These are phyloP conservation scores for Psittacus erithacus DNA, from an alignment of 2,113 vertebrate species.

Conservation along the genomic window DNA sequence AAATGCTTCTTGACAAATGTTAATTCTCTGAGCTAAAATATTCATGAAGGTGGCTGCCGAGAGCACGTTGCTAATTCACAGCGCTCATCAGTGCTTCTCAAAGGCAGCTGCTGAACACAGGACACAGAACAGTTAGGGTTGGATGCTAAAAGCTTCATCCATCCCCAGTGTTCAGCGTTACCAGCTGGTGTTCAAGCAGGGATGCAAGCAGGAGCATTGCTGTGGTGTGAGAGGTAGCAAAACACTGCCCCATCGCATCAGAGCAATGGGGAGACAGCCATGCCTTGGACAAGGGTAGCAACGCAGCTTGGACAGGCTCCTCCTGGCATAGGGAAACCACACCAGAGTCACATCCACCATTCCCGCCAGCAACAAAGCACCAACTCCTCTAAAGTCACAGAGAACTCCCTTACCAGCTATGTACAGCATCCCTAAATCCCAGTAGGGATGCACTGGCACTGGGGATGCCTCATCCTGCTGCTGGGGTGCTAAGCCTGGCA, in stretches of 20 bases:
- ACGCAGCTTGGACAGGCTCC: not conserved
- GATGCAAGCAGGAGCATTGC: not conserved
- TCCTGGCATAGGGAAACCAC: not conserved
- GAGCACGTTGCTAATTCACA: not conserved
- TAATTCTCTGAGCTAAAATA: slow-evolving; percentile 39
- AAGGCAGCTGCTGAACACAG: not conserved
- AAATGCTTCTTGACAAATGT: slow-evolving; percentile 41
- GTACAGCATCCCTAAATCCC: not conserved
- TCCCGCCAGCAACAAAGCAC: not conserved
- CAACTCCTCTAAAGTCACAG: not conserved
- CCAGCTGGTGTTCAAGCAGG: not conserved
- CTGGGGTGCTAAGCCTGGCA: not conserved
- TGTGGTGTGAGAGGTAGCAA: fast-evolving
- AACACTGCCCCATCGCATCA: fast-evolving
- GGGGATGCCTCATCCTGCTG: not conserved
- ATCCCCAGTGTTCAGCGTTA: fast-evolving
- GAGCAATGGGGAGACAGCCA: not conserved
- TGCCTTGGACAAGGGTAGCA: not conserved
- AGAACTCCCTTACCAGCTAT: not conserved
- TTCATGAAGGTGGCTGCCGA: slow-evolving; percentile 2
- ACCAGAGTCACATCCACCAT: not conserved
- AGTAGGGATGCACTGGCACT: fast-evolving
- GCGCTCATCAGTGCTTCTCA: not conserved
- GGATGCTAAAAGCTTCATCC: not conserved
- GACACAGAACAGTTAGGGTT: not conserved